phyloP scores from a whole-genome alignment of 2,888 invertebrate genomes.

The Nysson spinosus region DNA sequence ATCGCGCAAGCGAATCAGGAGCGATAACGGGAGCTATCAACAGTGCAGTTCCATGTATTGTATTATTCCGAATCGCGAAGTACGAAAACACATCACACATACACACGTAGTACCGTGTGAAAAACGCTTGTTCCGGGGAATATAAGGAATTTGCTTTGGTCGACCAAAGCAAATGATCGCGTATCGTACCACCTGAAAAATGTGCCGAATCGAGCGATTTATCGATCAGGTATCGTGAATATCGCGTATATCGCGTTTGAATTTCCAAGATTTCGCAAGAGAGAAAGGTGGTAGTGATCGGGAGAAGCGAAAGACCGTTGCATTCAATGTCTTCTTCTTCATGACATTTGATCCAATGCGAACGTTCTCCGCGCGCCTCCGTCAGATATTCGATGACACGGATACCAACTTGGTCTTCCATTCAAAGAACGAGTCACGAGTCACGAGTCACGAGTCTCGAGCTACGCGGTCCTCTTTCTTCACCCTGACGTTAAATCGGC shows the following conservation, averaged over 20 bases:
- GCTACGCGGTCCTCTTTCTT: no score
- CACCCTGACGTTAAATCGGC: no score
- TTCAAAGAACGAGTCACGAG: no score
- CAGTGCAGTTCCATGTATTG: no score
- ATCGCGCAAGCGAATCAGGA: no score
- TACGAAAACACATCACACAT: no score
- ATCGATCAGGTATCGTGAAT: slow-evolving; percentile 1
- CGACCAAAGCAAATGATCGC: neutral
- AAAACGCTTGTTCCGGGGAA: slow-evolving; percentile 13
- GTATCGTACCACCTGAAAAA: no score
- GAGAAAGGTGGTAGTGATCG: slow-evolving; percentile 53
- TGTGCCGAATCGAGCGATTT: neutral
- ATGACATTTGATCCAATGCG: slow-evolving; percentile 58
- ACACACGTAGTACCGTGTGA: neutral
- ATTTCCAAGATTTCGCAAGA: slow-evolving; percentile 51
- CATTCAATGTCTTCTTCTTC: slow-evolving; percentile 41
- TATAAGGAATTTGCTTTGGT: slow-evolving; percentile 33
- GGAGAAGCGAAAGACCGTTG: slow-evolving; percentile 34
- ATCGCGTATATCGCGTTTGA: slow-evolving; percentile 24
- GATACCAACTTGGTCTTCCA: slow-evolving; percentile 39
- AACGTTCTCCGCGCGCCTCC: slow-evolving; percentile 32
- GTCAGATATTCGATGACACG: slow-evolving; percentile 27
- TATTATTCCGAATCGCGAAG: no score
- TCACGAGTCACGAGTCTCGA: no score
- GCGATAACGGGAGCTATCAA: no score